phyloP scores from a whole-genome alignment of 2,888 invertebrate genomes.

The Spilarctia lutea region DNA sequence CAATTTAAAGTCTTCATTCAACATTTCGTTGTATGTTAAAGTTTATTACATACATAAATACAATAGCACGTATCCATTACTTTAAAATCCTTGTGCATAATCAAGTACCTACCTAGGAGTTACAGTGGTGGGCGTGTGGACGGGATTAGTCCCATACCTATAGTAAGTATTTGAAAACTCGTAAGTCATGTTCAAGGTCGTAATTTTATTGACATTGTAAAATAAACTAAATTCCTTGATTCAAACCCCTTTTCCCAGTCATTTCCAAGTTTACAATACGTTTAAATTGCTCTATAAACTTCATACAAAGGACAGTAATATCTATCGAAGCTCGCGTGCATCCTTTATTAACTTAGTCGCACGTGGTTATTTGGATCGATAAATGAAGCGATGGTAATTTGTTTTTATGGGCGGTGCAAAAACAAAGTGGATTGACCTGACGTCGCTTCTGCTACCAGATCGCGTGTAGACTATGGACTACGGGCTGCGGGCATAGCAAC shows the following conservation, averaged over 20 bases:
- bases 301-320: constrained; percentile 31
- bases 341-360: constrained; percentile 77
- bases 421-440: constrained; percentile 84
- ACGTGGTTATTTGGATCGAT: constrained; percentile 80
- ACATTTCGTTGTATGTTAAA: background rate
- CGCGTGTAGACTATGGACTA: constrained; percentile 72
- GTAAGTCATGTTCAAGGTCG: background rate
- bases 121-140: too few species aligned
- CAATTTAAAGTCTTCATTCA: too few species aligned
- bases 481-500: constrained; percentile 41
- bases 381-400: constrained; percentile 80
- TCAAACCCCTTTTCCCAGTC: background rate
- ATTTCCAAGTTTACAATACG: background rate
- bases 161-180: background rate
- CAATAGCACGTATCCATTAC: background rate
- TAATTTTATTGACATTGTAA: background rate
- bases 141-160: background rate
- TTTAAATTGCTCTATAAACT: constrained; percentile 49
- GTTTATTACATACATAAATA: background rate
- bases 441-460: constrained; percentile 69
- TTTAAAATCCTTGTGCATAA: background rate
- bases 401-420: constrained; percentile 82
- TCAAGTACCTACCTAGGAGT: background rate
- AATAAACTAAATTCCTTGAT: background rate
- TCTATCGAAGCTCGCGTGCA: constrained; percentile 52